phyloP scores from a whole-genome alignment of 1,140 invertebrate genomes.

The Ceratoteleas bidentatus region DNA sequence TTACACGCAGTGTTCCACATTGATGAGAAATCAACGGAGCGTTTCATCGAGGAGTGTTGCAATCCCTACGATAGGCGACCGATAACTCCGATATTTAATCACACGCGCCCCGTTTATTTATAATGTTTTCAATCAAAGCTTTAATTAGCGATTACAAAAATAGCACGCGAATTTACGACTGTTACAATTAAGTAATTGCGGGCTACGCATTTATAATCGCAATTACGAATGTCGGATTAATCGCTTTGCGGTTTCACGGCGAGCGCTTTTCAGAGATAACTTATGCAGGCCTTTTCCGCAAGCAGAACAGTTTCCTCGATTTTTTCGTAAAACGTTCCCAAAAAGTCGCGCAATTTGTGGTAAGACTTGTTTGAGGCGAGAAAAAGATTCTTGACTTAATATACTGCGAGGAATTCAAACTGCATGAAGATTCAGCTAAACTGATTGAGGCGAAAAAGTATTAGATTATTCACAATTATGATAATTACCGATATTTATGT shows the following conservation, averaged over 20 bases:
- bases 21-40: conserved; percentile 60
- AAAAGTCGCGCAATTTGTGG: too few species aligned
- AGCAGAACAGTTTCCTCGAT: too few species aligned
- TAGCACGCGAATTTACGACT: conserved; percentile 26
- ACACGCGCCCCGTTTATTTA: conserved; percentile 42
- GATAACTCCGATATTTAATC: conserved; percentile 54
- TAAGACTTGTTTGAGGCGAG: too few species aligned
- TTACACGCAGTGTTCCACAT: conserved; percentile 57
- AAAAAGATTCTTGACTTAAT: too few species aligned
- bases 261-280: conserved; percentile 9
- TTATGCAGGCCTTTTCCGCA: conserved; percentile 8
- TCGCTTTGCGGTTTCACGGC: conserved; percentile 36
- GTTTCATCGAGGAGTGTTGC: conserved; percentile 49
- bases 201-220: conserved; percentile 28
- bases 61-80: conserved; percentile 40
- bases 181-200: conserved; percentile 38
- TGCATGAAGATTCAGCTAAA: too few species aligned
- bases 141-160: conserved; percentile 55
- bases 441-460: too few species aligned
- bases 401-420: too few species aligned
- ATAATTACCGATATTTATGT: too few species aligned
- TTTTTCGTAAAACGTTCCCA: too few species aligned
- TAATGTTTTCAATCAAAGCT: conserved; percentile 63
- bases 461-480: too few species aligned
- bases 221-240: conserved; percentile 32